Base-by-base conservation (phyloP, 2,113 vertebrate genomes). In the Actinemys pallida region DNA sequence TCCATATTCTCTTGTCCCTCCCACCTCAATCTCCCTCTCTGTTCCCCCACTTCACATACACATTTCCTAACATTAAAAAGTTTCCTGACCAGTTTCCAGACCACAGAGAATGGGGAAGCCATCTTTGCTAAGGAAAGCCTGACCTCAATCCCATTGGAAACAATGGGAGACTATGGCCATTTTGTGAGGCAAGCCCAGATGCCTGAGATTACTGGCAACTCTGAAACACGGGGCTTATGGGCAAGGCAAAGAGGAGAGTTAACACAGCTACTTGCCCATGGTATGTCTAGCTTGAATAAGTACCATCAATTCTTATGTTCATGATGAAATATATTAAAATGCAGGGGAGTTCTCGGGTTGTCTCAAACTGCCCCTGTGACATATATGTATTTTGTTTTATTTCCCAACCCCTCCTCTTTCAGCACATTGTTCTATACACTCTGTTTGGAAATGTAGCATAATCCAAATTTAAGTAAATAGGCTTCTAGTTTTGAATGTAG, bases 351-450 rank as follows among this genome's bases (percentile, higher is more conserved):
- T 96, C 95, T 96, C 92, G 79, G 57, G 89, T 91, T 79, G 86
- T 20, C 96, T 85, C 83, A 0, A 88, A 90, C 89, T 59, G 94
- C 94, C 95, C 90, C 81, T 92, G 45, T 93, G 92, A 86, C 94
- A 96, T 95, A 96, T 87, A 92, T 3, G 10, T 72, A 22, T 39
- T 69, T n/a, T 39, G 35, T 22, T 62, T 59, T 59, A 27, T 29
- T 69, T 69, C 92, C 81, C 89, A 91, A 96, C 89, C 94, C 94
- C 95, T 86, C 93, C 69, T 31, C 29, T 92, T 84, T 84, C 0
- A 0, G 90, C 93, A 97, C 94, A 91, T 88, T 95, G 96, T 93
- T 91, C 90, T 92, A 96, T 87, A 93, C 94, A 91, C 94, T 65
- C 56, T 86, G 54, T 88, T 91, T 92, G 89, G 94, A 95, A 97